These are phyloP conservation scores for Botia kubotai DNA, from an alignment of 2,797 vertebrate species.

Conservation along the genomic window DNA sequence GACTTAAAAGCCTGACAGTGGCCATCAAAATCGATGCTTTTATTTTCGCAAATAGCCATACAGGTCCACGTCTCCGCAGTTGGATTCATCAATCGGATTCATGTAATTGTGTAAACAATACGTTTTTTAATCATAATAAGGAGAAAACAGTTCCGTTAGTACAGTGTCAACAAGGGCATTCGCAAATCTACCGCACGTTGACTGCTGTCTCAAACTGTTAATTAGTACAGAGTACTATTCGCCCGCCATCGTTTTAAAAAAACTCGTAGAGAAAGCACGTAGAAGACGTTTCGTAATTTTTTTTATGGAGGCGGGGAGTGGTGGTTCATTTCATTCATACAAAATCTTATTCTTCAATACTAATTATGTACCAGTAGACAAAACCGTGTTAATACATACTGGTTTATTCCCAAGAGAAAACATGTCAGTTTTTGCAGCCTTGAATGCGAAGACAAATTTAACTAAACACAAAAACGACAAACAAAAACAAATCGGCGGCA, in stretches of 20 bases:
- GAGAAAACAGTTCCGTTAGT: neutral
- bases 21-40: neutral
- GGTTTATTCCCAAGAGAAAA: slow-evolving; percentile 11
- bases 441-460: slow-evolving; percentile 11
- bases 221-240: slow-evolving; percentile 9
- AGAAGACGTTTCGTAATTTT: neutral
- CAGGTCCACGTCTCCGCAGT: neutral
- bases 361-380: slow-evolving; percentile 22
- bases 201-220: neutral
- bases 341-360: slow-evolving; percentile 19
- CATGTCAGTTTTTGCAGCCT: slow-evolving; percentile 11
- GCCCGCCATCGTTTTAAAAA: neutral
- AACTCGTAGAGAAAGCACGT: neutral
- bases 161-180: neutral
- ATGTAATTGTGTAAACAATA: neutral
- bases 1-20: neutral
- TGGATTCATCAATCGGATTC: neutral
- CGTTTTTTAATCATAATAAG: neutral
- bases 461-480: slow-evolving; percentile 48
- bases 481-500: slow-evolving; percentile 60
- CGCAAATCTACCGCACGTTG: neutral
- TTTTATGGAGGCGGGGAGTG: neutral
- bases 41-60: neutral
- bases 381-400: slow-evolving; percentile 8
- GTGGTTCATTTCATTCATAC: slow-evolving; percentile 14